Evolutionary conservation across 2,797 vertebrate species (phyloP), one percentile per base, ranked within the genome.

Genomic region (Astyanax mexicanus): DNA sequence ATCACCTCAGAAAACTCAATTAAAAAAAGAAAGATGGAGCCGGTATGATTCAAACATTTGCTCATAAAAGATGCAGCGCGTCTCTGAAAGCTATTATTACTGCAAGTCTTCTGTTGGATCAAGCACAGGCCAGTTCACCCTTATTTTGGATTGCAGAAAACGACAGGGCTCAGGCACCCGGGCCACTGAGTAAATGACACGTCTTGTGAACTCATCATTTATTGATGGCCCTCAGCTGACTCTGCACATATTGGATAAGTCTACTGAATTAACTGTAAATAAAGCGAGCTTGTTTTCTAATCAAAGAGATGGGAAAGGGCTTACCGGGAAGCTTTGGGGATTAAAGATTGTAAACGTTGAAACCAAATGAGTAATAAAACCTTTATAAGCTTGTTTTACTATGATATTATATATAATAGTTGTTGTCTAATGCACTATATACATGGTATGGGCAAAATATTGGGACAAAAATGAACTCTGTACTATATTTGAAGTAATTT

Each of bases 141-240:
- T 78, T 77, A 66, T 81, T 81, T 69, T 69, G 51, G 68, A 69
- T 55, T 37, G 57, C 62, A 47, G 32, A 64, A 42, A 73, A 77
- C 77, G 77, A 74, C 65, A 42, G 69, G 35, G 51, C 66, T 68
- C 19, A 57, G 66, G 47, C 61, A 49, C 61, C 49, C 71, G 47
- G 47, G 23, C 69, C 62, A 61, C 69, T 61, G 69, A 47, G 69
- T 35, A 72, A 72, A 61, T 61, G 69, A 25, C 69, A 38, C 61
- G 70, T 71, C 74, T 80, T 81, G 72, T 35, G 75, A 72, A 75
- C 81, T 88, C 80, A 89, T 92, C 77, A 88, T 89, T 91, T 90
- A 91, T 94, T 87, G 86, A 94, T 90, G 68, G 82, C 81, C 83
- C 83, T 89, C 90, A 92, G 88, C 90, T 90, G 84, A 61, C 69